Conservation (phyloP, 2,888 invertebrate species). For the Limnephilus marmoratus region DNA sequence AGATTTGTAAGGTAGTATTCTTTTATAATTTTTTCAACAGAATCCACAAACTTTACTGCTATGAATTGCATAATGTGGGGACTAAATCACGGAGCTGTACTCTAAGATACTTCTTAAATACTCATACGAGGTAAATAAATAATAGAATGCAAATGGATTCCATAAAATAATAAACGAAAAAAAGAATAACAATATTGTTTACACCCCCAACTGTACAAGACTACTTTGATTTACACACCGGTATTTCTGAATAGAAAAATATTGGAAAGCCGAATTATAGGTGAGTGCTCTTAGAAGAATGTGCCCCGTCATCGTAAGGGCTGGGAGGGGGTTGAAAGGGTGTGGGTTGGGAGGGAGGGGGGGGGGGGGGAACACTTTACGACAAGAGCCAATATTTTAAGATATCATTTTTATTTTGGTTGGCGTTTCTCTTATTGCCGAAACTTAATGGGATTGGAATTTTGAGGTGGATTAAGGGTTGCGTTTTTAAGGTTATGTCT, state of each 20-base stretch:
- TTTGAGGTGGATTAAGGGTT: background rate
- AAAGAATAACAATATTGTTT: background rate
- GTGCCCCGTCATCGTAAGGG: slow-evolving; percentile 23
- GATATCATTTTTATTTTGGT: slow-evolving; percentile 21
- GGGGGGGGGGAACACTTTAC: background rate
- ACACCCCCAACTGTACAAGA: background rate
- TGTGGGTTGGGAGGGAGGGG: background rate
- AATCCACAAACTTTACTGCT: too few species aligned
- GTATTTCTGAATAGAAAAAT: slow-evolving; percentile 28
- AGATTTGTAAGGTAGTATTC: too few species aligned
- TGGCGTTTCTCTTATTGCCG: slow-evolving; percentile 22
- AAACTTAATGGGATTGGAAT: slow-evolving; percentile 30
- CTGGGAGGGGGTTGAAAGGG: background rate
- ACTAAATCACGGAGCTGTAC: too few species aligned
- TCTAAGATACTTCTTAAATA: too few species aligned
- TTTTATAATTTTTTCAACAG: too few species aligned
- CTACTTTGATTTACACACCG: slow-evolving; percentile 17
- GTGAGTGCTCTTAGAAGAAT: slow-evolving; percentile 32
- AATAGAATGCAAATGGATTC: background rate
- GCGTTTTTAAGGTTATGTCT: background rate
- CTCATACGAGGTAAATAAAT: background rate
- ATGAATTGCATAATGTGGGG: too few species aligned
- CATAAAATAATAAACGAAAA: background rate
- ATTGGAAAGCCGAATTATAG: slow-evolving; percentile 38
- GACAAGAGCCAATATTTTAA: slow-evolving; percentile 42